phyloP scores from a whole-genome alignment of 1,140 invertebrate genomes.

The Xylocopa sonorina region DNA sequence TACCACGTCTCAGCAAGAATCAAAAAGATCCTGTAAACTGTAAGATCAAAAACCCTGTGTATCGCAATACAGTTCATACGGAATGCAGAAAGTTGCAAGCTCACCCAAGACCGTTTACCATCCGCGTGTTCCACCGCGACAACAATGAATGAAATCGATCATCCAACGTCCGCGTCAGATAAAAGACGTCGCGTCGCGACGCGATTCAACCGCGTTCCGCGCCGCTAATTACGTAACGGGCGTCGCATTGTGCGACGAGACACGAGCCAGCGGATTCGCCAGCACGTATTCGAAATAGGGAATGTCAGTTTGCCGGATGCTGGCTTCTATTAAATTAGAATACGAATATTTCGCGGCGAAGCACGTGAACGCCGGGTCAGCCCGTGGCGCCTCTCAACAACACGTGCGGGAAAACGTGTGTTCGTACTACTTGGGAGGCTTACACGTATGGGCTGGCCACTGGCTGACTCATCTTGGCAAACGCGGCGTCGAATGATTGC shows the following conservation, averaged over 20 bases:
- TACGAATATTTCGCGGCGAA: conserved; percentile 24
- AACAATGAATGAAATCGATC: conserved; percentile 14
- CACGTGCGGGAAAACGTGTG: conserved; percentile 58
- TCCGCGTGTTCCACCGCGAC: neutral
- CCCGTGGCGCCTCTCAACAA: conserved; percentile 46
- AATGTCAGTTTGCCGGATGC: conserved; percentile 29
- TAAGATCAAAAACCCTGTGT: too few species aligned
- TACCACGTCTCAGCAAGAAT: too few species aligned
- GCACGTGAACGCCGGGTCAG: conserved; percentile 50
- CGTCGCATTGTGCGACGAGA: conserved; percentile 12
- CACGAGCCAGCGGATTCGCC: conserved; percentile 8
- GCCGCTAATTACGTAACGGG: conserved; percentile 9
- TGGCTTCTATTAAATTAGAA: conserved; percentile 42
- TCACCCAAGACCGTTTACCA: neutral
- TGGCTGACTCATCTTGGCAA: conserved; percentile 57
- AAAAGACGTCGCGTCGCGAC: conserved; percentile 4
- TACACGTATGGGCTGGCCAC: conserved; percentile 18
- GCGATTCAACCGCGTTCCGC: neutral
- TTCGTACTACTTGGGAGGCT: conserved; percentile 21
- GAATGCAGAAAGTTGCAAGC: neutral
- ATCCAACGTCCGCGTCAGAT: conserved; percentile 4
- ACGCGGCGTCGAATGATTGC: conserved; percentile 7
- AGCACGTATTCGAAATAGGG: neutral
- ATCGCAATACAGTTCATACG: neutral
- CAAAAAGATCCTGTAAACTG: too few species aligned